phyloP scores from a whole-genome alignment of 2,888 invertebrate species.

The Galerucella calmariensis region DNA sequence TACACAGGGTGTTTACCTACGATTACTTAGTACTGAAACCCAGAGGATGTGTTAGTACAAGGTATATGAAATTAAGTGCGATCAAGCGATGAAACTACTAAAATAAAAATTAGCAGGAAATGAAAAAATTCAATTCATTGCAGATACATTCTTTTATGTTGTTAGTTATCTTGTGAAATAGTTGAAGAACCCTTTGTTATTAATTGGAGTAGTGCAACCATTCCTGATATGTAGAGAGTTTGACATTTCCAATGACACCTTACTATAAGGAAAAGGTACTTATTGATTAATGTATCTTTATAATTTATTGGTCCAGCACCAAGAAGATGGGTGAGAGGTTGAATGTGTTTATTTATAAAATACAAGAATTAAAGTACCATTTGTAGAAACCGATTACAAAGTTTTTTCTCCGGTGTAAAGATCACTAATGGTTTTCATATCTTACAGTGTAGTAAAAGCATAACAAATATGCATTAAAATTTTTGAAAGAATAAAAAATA shows the following conservation, averaged over 20 bases:
- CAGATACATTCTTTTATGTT: slow-evolving; percentile 26
- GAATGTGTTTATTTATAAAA: too few relatives aligned
- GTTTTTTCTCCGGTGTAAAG: too few relatives aligned
- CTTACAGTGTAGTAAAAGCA: too few relatives aligned
- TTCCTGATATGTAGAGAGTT: slow-evolving; percentile 26
- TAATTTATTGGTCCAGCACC: slow-evolving; percentile 40
- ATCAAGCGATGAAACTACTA: slow-evolving; percentile 34
- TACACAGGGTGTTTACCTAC: not conserved
- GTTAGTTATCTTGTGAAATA: slow-evolving; percentile 12
- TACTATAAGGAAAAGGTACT: slow-evolving; percentile 66
- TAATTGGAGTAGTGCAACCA: slow-evolving; percentile 11
- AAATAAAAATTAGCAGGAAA: slow-evolving; percentile 26
- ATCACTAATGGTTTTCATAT: too few relatives aligned
- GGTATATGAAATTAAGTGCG: slow-evolving; percentile 24
- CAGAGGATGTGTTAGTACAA: slow-evolving; percentile 22
- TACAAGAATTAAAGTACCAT: too few relatives aligned
- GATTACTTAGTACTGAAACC: not conserved
- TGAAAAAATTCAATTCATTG: slow-evolving; percentile 30
- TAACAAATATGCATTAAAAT: too few relatives aligned
- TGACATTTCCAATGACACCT: slow-evolving; percentile 67
- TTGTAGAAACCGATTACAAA: too few relatives aligned
- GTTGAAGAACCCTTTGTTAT: slow-evolving; percentile 8
- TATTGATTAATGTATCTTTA: slow-evolving; percentile 31
- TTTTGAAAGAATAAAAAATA: too few relatives aligned
- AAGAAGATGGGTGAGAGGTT: not conserved